Conservation (phyloP, 2,888 invertebrate species). For the Campaea margaritaria region DNA sequence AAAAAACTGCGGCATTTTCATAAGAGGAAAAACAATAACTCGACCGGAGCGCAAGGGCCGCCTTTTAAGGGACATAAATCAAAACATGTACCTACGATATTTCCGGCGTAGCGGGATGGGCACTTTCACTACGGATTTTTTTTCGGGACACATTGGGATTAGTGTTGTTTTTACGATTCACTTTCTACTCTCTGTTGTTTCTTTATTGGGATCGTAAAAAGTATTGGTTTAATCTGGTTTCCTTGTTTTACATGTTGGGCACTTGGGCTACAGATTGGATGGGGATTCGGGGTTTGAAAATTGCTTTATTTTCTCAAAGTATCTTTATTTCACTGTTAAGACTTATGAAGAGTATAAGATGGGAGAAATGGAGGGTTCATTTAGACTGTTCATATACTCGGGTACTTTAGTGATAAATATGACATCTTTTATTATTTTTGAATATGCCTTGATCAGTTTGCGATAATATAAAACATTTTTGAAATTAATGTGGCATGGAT, state of each 20-base stretch:
- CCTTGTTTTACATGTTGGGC: slow-evolving; percentile 45
- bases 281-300: slow-evolving; percentile 27
- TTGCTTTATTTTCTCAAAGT: slow-evolving; percentile 4
- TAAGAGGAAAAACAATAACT: slow-evolving; percentile 82
- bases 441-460: too few relatives aligned
- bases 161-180: slow-evolving; percentile 80
- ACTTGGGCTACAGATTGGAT: slow-evolving; percentile 31
- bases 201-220: slow-evolving; percentile 70
- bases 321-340: not conserved
- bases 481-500: too few relatives aligned
- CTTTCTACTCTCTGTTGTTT: slow-evolving; percentile 69
- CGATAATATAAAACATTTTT: too few relatives aligned
- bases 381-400: too few relatives aligned
- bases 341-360: too few relatives aligned
- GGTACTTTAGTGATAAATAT: too few relatives aligned
- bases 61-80: slow-evolving; percentile 82
- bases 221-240: slow-evolving; percentile 51
- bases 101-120: slow-evolving; percentile 69
- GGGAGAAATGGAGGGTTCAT: too few relatives aligned
- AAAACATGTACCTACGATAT: slow-evolving; percentile 74
- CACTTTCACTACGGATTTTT: slow-evolving; percentile 65
- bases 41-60: slow-evolving; percentile 73
- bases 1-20: slow-evolving; percentile 76
- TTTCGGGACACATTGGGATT: slow-evolving; percentile 75
- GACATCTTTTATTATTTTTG: too few relatives aligned